phyloP scores from a whole-genome alignment of 2,113 vertebrate species.

The Camelus dromedarius region DNA sequence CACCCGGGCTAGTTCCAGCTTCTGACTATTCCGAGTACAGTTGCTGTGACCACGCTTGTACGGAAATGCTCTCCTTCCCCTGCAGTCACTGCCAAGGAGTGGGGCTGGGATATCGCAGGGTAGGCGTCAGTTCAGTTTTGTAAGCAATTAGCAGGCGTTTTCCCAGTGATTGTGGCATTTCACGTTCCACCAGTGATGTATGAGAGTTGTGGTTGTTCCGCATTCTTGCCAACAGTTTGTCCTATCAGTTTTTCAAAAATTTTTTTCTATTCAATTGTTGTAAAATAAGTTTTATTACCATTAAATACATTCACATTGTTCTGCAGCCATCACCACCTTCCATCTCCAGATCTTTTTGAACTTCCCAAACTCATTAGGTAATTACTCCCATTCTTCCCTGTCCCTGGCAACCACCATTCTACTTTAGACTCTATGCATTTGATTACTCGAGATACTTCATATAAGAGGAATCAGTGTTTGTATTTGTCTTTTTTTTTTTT shows the following conservation, averaged over 20 bases:
- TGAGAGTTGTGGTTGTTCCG: neutral
- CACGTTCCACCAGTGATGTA: neutral
- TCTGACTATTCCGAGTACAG: neutral
- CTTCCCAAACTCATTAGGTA: neutral
- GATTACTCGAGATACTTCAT: neutral
- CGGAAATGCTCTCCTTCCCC: neutral
- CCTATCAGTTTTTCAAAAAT: neutral
- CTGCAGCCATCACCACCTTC: neutral
- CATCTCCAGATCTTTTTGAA: neutral
- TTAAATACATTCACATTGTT: neutral
- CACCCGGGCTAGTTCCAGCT: neutral
- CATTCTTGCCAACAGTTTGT: neutral
- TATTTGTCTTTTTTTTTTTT: no score
- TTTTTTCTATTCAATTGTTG: neutral
- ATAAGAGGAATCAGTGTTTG: neutral
- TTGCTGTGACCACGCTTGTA: neutral
- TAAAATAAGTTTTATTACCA: neutral
- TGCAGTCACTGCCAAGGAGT: neutral
- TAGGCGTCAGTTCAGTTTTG: neutral
- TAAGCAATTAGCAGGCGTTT: neutral
- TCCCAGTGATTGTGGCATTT: neutral
- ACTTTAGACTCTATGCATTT: neutral
- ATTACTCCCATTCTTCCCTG: neutral
- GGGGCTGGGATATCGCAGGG: neutral
- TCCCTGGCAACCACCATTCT: neutral